Percentiles rank a stretch among this genome's conserved stretches.
Conservation (phyloP, 2,888 invertebrate species). For the Apamea anceps region DNA sequence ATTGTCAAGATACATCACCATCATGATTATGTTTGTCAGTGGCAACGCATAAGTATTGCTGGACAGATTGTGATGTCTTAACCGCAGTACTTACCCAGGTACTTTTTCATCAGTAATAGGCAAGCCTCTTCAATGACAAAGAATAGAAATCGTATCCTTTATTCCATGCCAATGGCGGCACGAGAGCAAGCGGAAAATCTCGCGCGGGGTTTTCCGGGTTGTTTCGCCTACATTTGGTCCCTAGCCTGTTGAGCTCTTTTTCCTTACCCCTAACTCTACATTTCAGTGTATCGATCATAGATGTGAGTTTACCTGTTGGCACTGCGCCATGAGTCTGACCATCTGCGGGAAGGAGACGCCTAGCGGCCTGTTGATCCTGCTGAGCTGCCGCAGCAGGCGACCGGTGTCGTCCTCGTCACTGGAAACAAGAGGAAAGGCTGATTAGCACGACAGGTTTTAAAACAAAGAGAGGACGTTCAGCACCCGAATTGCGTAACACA, state of each 20-base stretch:
- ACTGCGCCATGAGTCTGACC: constrained; percentile 94
- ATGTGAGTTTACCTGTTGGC: constrained; percentile 91
- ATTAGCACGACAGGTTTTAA: not conserved
- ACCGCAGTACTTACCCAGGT: not conserved
- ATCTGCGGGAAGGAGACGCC: constrained; percentile 93
- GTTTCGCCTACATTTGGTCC: not conserved
- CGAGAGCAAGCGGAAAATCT: not conserved
- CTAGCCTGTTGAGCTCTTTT: not conserved
- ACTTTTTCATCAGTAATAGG: not conserved
- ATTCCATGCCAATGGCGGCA: not conserved
- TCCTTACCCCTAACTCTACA: not conserved
- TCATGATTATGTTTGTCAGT: not conserved
- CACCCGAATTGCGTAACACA: too few species aligned
- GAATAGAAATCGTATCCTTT: not conserved
- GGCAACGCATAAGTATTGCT: not conserved
- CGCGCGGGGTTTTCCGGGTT: not conserved
- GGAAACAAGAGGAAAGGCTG: constrained; percentile 63
- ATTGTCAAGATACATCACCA: not conserved
- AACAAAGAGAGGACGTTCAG: not conserved
- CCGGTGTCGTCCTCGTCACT: constrained; percentile 93
- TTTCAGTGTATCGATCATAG: not conserved
- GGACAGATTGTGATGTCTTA: not conserved
- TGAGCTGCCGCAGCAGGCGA: constrained; percentile 91
- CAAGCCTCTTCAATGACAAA: not conserved
- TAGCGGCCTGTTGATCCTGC: constrained; percentile 91